Conservation (phyloP, 2,113 vertebrate species). For the Corynorhinus townsendii region DNA sequence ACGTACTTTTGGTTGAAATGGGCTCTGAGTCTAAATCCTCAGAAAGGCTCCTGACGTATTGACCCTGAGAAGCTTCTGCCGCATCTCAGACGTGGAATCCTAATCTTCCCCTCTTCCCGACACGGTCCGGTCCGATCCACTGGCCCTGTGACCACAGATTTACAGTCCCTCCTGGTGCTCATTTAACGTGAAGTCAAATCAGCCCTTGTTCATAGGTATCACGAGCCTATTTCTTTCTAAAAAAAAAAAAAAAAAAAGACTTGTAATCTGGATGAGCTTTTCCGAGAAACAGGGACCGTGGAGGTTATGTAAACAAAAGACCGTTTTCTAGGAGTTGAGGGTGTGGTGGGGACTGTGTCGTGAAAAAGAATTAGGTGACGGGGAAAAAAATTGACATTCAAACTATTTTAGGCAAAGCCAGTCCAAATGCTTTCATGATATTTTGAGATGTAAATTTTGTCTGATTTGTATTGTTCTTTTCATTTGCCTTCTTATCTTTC, state of each 20-base stretch:
- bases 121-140: conserved; percentile 72
- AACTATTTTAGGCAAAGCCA: conserved; percentile 86
- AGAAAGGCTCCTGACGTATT: conserved; percentile 78
- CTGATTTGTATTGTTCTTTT: conserved; percentile 89
- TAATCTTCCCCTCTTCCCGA: conserved; percentile 69
- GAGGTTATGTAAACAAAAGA: conserved; percentile 81
- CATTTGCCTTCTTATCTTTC: conserved; percentile 87
- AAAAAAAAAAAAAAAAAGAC: conserved; percentile 67
- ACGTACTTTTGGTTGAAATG: conserved; percentile 82
- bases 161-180: conserved; percentile 78
- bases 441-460: conserved; percentile 89
- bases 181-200: conserved; percentile 81
- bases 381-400: conserved; percentile 76
- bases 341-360: conserved; percentile 68
- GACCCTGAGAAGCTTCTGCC: conserved; percentile 78
- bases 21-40: conserved; percentile 81
- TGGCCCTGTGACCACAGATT: conserved; percentile 76
- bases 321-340: conserved; percentile 79
- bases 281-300: conserved; percentile 84
- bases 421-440: conserved; percentile 87
- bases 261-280: conserved; percentile 82
- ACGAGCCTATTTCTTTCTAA: conserved; percentile 82
- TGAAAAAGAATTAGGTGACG: conserved; percentile 78
- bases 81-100: conserved; percentile 75
- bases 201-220: conserved; percentile 81